phyloP scores from a whole-genome alignment of 2,797 vertebrate genomes.

The Acrossocheilus fasciatus region DNA sequence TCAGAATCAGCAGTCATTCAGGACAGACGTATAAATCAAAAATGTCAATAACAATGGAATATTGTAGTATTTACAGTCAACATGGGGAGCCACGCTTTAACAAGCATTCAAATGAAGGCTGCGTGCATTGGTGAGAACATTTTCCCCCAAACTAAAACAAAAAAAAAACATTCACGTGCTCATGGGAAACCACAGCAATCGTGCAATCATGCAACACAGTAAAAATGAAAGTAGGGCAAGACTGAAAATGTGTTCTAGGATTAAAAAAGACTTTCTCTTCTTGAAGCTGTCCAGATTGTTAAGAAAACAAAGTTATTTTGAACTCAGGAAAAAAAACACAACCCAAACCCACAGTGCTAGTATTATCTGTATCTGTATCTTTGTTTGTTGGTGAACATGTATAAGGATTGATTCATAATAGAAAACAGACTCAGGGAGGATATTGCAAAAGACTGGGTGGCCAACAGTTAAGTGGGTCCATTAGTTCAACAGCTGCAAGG shows the following conservation, averaged over 20 bases:
- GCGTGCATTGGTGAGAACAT: conserved; percentile 49
- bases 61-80: conserved; percentile 49
- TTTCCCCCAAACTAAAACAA: conserved; percentile 31
- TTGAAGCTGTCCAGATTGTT: not conserved
- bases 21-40: not conserved
- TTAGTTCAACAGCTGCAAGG: conserved; percentile 19
- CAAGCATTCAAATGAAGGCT: conserved; percentile 45
- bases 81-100: conserved; percentile 64
- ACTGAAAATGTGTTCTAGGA: not conserved
- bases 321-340: not conserved
- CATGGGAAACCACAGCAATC: conserved; percentile 30
- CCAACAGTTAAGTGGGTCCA: conserved; percentile 27
- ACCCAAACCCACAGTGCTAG: not conserved
- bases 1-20: conserved; percentile 47
- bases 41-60: not conserved
- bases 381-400: not conserved
- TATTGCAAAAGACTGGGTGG: not conserved
- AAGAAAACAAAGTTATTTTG: not conserved
- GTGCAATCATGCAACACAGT: conserved; percentile 11
- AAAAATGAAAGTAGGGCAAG: conserved; percentile 31
- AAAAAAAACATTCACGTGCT: conserved; percentile 44
- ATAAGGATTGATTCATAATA: not conserved
- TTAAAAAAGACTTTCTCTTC: not conserved
- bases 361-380: not conserved
- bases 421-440: conserved; percentile 12